Percentiles rank a stretch among this genome's conserved stretches.
phyloP scores from a whole-genome alignment of 2,888 invertebrate species.

The Melanargia galathea region DNA sequence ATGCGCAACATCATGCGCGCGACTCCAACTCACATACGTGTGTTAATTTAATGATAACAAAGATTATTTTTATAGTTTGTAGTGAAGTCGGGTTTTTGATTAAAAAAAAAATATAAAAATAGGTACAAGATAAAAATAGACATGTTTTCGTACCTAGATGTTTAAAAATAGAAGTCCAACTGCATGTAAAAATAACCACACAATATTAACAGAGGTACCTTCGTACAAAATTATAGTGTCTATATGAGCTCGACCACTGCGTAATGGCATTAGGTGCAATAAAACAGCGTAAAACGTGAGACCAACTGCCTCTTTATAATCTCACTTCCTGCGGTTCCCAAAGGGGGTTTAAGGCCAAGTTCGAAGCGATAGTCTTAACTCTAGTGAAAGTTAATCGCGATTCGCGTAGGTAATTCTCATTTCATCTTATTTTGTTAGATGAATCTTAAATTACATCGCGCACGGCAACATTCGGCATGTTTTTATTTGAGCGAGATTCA shows the following conservation, averaged over 20 bases:
- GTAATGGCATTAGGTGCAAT: constrained; percentile 35
- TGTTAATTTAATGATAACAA: too few species aligned
- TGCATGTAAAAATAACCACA: constrained; percentile 12
- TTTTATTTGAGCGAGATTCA: constrained; percentile 75
- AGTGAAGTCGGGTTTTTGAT: constrained; percentile 3
- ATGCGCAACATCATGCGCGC: too few species aligned
- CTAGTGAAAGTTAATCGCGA: constrained; percentile 76
- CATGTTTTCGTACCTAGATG: neutral
- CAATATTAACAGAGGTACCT: constrained; percentile 9
- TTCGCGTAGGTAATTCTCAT: constrained; percentile 65
- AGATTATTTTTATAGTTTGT: too few species aligned
- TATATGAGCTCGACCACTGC: constrained; percentile 25
- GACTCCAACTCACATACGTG: too few species aligned
- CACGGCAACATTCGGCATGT: constrained; percentile 63
- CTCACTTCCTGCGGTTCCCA: constrained; percentile 71
- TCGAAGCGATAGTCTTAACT: constrained; percentile 48
- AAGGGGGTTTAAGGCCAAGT: constrained; percentile 73
- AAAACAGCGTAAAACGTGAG: constrained; percentile 41
- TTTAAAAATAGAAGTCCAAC: constrained; percentile 1
- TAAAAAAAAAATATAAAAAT: neutral
- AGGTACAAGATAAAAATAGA: too few species aligned
- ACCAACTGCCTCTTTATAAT: constrained; percentile 50
- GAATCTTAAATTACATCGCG: constrained; percentile 75
- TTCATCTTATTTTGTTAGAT: constrained; percentile 69
- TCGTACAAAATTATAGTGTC: constrained; percentile 1